phyloP scores from a whole-genome alignment of 2,113 vertebrate species.

The Upupa epops region DNA sequence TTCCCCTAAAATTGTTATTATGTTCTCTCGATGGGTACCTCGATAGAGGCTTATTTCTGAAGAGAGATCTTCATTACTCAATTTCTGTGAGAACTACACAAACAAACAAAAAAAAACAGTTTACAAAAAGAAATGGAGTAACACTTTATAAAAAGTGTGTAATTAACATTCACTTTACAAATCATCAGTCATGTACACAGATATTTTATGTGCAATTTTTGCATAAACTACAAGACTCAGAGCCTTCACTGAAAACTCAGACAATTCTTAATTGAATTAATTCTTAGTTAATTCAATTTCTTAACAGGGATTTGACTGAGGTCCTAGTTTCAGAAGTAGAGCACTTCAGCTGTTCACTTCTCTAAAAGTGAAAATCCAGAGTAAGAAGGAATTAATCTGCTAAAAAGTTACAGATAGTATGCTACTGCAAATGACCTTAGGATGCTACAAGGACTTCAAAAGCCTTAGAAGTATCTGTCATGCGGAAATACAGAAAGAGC shows the following conservation, averaged over 20 bases:
- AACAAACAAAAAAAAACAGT: not conserved
- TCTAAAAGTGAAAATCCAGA: not conserved
- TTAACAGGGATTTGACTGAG: not conserved
- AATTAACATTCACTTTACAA: not conserved
- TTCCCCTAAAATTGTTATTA: not conserved
- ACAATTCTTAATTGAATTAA: no score
- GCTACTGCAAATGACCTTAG: not conserved
- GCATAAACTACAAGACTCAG: not conserved
- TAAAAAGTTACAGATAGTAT: not conserved
- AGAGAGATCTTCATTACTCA: conserved; percentile 12
- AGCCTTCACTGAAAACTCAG: not conserved
- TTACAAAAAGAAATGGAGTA: not conserved
- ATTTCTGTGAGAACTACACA: conserved; percentile 26
- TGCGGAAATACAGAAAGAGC: not conserved
- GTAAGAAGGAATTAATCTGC: not conserved
- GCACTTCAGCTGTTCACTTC: not conserved
- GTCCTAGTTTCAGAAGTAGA: not conserved
- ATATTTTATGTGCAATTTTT: not conserved
- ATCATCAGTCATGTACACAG: not conserved
- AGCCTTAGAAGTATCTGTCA: not conserved
- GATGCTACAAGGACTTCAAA: not conserved
- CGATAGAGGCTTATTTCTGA: conserved; percentile 46
- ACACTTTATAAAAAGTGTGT: not conserved
- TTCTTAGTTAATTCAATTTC: no score
- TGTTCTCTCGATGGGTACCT: not conserved